Evolutionary conservation across 2,888 invertebrate genomes (phyloP).

Genomic region (Erebia ligea): DNA sequence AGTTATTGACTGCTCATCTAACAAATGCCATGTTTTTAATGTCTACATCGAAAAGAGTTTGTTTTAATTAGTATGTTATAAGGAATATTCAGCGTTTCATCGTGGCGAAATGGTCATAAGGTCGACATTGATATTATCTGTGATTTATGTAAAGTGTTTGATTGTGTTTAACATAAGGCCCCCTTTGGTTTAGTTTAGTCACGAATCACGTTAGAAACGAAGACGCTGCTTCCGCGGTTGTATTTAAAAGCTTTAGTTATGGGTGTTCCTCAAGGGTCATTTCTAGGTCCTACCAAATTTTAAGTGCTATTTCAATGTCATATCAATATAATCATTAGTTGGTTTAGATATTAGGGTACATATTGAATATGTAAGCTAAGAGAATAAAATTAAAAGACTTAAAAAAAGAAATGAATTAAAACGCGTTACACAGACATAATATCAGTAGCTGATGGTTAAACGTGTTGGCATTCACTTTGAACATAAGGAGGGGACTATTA

Average conservation of each 20-base stretch:
- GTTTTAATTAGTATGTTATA: background rate
- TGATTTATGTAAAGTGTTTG: background rate
- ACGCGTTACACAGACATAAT: background rate
- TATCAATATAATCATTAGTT: too few species aligned
- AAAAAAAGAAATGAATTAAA: too few species aligned
- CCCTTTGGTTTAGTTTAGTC: background rate
- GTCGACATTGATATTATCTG: background rate
- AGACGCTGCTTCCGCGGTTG: too few species aligned
- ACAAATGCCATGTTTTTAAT: conserved; percentile 1
- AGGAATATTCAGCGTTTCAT: background rate
- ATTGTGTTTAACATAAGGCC: background rate
- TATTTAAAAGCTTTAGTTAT: too few species aligned
- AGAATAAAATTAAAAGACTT: too few species aligned
- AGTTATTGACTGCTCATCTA: conserved; percentile 43
- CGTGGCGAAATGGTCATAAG: background rate
- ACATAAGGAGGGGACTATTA: conserved; percentile 44
- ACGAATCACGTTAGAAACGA: background rate
- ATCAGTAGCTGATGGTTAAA: background rate
- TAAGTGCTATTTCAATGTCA: background rate
- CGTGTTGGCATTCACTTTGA: conserved; percentile 22
- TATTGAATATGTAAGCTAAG: too few species aligned
- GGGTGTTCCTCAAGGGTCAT: background rate
- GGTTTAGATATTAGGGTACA: too few species aligned
- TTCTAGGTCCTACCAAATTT: background rate
- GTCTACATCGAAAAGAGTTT: background rate